Conservation (phyloP, 37 sponge, comb jelly and placozoan genomes). For the Haliclona indistincta region DNA sequence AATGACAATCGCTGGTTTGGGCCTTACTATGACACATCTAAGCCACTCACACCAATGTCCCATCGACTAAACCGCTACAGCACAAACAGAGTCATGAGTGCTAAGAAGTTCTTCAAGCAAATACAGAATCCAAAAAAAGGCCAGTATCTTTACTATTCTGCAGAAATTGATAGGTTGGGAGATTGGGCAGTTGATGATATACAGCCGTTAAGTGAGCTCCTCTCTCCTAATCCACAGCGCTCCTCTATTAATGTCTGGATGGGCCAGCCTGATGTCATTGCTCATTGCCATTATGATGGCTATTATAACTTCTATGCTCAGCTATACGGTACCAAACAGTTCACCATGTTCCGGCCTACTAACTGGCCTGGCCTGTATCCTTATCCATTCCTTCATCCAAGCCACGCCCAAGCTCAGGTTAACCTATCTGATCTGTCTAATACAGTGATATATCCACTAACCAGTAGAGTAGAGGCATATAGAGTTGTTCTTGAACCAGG, state of each 20-base stretch:
- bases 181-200: slow-evolving; percentile 78
- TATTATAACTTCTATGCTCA: slow-evolving; percentile 94
- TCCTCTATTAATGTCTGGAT: slow-evolving; percentile 90
- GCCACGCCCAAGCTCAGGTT: slow-evolving; percentile 89
- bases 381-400: slow-evolving; percentile 91
- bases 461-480: slow-evolving; percentile 31
- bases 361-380: slow-evolving; percentile 81
- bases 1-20: slow-evolving; percentile 93
- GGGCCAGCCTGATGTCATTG: slow-evolving; percentile 87
- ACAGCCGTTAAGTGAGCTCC: slow-evolving; percentile 72
- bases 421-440: slow-evolving; percentile 58
- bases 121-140: slow-evolving; percentile 34
- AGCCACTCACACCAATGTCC: slow-evolving; percentile 55
- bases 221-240: slow-evolving; percentile 60
- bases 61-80: slow-evolving; percentile 48
- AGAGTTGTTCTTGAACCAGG: slow-evolving; percentile 77
- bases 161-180: slow-evolving; percentile 79
- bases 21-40: slow-evolving; percentile 81
- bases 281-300: slow-evolving; percentile 94
- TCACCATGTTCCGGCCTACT: slow-evolving; percentile 66
- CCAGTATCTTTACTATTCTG: slow-evolving; percentile 72
- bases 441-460: slow-evolving; percentile 28
- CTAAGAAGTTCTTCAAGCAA: slow-evolving; percentile 57
- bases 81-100: slow-evolving; percentile 34
- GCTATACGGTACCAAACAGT: slow-evolving; percentile 81